Percentiles rank a stretch among this genome's conserved stretches.
Conservation (phyloP, 1,140 invertebrate species). For the Acyrthosiphon pisum region DNA sequence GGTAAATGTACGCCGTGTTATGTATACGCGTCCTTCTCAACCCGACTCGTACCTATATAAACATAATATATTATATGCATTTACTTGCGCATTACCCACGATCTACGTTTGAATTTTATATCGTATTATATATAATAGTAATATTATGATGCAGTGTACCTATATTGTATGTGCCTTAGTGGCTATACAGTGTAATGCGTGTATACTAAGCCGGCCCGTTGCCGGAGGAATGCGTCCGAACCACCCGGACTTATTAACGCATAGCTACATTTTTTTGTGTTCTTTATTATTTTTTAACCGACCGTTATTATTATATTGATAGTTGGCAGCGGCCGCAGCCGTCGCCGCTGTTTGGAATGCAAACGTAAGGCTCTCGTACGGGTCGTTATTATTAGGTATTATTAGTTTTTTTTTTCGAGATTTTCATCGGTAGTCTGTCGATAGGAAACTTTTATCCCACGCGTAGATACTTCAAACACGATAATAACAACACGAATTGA, state of each 20-base stretch:
- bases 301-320: neutral
- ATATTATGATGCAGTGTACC: neutral
- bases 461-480: neutral
- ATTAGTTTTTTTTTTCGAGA: neutral
- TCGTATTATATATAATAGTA: neutral
- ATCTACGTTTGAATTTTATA: neutral
- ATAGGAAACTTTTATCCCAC: slow-evolving; percentile 15
- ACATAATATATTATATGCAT: neutral
- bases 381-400: neutral
- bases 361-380: neutral
- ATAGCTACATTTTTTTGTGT: neutral
- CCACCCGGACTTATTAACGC: slow-evolving; percentile 35
- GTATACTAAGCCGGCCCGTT: neutral
- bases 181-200: neutral
- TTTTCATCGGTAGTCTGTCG: neutral
- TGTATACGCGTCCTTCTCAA: too few species aligned
- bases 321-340: neutral
- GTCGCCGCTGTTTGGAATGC: neutral
- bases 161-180: too few species aligned
- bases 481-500: neutral
- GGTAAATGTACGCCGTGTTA: neutral
- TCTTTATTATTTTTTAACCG: neutral
- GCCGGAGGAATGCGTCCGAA: neutral
- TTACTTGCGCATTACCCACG: neutral
- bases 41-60: too few species aligned